Conservation (phyloP, 2,888 invertebrate genomes). For the Cephus pygmeus region DNA sequence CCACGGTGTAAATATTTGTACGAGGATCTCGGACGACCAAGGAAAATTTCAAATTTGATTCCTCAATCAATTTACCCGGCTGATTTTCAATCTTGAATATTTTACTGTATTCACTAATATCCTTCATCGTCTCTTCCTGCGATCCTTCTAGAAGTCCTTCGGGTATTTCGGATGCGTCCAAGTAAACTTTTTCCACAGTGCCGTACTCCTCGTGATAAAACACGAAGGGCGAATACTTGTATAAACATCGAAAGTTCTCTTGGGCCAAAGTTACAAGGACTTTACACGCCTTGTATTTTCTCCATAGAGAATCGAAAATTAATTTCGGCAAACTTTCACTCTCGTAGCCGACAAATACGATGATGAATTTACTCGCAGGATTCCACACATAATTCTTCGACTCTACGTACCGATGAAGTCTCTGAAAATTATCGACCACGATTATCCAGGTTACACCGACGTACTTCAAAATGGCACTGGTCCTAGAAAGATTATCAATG, state of each 20-base stretch:
- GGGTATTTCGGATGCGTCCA: background rate
- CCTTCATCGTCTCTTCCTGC: background rate
- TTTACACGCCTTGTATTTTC: constrained; percentile 26
- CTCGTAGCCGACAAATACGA: constrained; percentile 24
- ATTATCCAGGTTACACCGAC: constrained; percentile 38
- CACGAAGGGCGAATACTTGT: constrained; percentile 38
- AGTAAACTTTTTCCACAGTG: constrained; percentile 19
- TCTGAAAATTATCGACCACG: constrained; percentile 20
- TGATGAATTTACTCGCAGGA: constrained; percentile 29
- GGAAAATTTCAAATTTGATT: background rate
- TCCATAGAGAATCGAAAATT: constrained; percentile 35
- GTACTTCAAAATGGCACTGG: background rate
- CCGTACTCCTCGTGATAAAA: constrained; percentile 22
- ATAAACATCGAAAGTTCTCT: constrained; percentile 37
- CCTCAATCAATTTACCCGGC: background rate
- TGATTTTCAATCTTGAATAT: background rate
- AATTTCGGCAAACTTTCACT: background rate
- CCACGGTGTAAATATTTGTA: background rate
- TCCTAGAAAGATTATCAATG: constrained; percentile 10
- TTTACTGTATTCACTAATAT: background rate
- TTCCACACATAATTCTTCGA: constrained; percentile 32
- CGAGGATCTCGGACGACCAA: too few species aligned
- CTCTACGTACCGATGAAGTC: constrained; percentile 23
- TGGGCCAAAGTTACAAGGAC: constrained; percentile 19
- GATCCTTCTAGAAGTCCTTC: background rate